Percentiles rank a stretch among this genome's conserved stretches.
Evolutionary conservation across 2,113 vertebrate species (phyloP).

Genomic region (Tamias sibiricus): DNA sequence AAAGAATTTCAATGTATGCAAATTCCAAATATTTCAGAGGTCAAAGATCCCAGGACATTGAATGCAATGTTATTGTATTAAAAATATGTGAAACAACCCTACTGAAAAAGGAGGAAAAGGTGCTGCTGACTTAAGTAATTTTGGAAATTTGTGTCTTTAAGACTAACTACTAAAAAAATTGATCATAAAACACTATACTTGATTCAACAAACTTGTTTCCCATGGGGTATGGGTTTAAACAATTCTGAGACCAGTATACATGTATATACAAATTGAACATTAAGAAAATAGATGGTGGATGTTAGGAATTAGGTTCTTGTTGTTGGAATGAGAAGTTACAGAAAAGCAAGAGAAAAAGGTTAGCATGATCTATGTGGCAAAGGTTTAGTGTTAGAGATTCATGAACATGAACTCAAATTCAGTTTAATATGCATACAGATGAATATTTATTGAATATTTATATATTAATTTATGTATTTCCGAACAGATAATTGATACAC

Average conservation of each 20-base stretch:
- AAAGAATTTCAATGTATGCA: neutral
- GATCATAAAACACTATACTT: neutral
- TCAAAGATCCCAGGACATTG: neutral
- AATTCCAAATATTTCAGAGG: neutral
- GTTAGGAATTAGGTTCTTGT: neutral
- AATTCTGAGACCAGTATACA: neutral
- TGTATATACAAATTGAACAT: neutral
- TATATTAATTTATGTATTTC: too few species aligned
- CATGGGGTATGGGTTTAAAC: neutral
- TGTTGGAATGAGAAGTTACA: neutral
- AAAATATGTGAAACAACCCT: neutral
- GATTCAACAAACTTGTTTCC: neutral
- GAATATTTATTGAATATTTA: too few species aligned
- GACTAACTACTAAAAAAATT: neutral
- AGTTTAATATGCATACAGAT: too few species aligned
- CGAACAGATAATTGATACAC: too few species aligned
- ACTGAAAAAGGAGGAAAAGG: neutral
- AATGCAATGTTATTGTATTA: neutral
- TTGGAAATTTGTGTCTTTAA: neutral
- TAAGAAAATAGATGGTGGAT: neutral
- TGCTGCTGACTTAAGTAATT: neutral
- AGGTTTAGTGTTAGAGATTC: neutral
- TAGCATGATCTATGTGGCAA: neutral
- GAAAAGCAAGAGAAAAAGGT: neutral
- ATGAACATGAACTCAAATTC: neutral